Conservation (phyloP, 1,140 invertebrate genomes). For the Delia radicum region DNA sequence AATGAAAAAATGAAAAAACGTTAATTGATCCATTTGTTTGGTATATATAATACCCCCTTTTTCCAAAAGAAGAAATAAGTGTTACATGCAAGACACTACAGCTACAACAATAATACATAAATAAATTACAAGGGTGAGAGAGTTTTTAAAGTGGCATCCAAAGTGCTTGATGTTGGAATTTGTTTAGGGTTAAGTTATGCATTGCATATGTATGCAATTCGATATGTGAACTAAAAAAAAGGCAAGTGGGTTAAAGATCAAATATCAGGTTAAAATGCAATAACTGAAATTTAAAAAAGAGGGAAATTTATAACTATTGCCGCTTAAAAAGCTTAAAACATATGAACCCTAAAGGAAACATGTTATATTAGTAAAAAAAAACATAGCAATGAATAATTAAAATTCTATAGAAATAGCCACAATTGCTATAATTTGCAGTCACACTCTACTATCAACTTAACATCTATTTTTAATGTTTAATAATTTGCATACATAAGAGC, state of each 20-base stretch:
- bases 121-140: not conserved
- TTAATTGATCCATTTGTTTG: conserved; percentile 4
- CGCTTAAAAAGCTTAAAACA: too few relatives aligned
- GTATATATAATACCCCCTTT: not conserved
- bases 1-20: not conserved
- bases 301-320: too few relatives aligned
- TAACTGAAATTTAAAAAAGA: too few relatives aligned
- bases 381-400: too few relatives aligned
- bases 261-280: not conserved
- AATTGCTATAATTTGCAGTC: too few relatives aligned
- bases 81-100: not conserved
- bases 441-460: too few relatives aligned
- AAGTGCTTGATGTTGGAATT: not conserved
- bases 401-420: too few relatives aligned
- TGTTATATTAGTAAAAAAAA: too few relatives aligned
- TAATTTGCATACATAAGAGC: too few relatives aligned
- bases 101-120: not conserved
- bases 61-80: not conserved
- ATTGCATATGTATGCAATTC: not conserved
- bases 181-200: not conserved
- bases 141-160: not conserved
- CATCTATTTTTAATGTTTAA: too few relatives aligned
- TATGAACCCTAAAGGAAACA: too few relatives aligned
- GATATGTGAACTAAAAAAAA: not conserved
- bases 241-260: not conserved